Base-by-base conservation (phyloP, 2,888 invertebrate genomes). In the Listrodromus nycthemerus region DNA sequence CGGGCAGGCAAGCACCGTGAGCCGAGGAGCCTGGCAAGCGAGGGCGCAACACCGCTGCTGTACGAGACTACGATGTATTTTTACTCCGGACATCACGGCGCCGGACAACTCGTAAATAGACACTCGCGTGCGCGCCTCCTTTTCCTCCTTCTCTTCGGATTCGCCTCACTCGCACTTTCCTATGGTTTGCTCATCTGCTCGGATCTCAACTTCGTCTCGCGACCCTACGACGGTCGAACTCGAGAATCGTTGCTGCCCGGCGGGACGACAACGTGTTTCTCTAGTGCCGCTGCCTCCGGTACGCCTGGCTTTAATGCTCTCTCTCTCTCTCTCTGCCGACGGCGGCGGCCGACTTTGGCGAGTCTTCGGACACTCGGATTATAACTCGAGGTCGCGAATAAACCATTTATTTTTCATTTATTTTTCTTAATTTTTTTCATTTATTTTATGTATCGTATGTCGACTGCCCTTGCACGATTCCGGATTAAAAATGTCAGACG, bases 81-180 rank as follows among this genome's bases (percentile, higher is more conserved):
- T 93, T 93, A 93, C 93, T 91, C 92, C 91, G 93, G 93, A 93
- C 93, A 92, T 92, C 91, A 90, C 92, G 93, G 93, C 93, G 93
- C 93, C 93, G 93, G 92, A 93, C 93, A 93, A 92, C 92, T 92
- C 93, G 92, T 92, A 93, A 93, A 93, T 93, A 93, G 93, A 92
- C 90, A 90, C 91, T 90, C 91, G 90, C 89, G 89, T 87, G 87
- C 87, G 83, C 86, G 85, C 81, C 82, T 83, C 83, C 70, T 82
- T 83, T 77, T 78, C 78, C 66, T 78, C 79, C 74, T 63, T 65
- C 70, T 80, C 69, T 78, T 52, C 70, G n/a, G 37, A 45, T 33
- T 69, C 58, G 50, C 55, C 66, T 65, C 84, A 63, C 80, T 80
- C 27, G 24, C 67, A 52, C 8, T 65, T 73, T 75, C 52, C 50